phyloP scores from a whole-genome alignment of 2,113 vertebrate genomes.

The Cettia cetti region DNA sequence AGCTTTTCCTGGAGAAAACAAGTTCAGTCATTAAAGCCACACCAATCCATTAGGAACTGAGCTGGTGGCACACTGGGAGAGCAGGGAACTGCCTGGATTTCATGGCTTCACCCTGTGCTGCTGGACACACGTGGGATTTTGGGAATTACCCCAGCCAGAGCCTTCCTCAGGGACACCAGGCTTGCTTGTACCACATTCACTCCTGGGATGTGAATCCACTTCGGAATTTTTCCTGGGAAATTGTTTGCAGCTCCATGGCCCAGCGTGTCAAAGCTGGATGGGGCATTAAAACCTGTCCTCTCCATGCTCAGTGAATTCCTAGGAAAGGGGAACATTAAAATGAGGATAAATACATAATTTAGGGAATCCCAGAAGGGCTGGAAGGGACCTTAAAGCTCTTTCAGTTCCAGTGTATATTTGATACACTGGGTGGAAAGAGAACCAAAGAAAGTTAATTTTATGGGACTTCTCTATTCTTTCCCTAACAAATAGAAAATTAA shows the following conservation, averaged over 20 bases:
- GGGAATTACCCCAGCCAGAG: background rate
- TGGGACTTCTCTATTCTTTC: background rate
- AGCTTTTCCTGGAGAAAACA: slow-evolving; percentile 48
- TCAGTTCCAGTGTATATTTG: background rate
- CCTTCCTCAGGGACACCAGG: background rate
- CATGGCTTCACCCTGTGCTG: background rate
- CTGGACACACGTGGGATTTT: background rate
- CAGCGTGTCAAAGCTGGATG: accelerated
- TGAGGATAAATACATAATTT: accelerated
- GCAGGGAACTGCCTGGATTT: background rate
- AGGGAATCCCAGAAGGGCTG: background rate
- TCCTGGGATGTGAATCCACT: background rate
- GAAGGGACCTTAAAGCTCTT: background rate
- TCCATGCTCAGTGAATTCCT: background rate
- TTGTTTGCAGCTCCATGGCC: accelerated
- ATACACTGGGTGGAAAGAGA: background rate
- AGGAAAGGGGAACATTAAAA: background rate
- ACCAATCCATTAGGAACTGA: background rate
- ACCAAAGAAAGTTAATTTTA: background rate
- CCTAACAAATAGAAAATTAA: background rate
- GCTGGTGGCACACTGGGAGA: background rate
- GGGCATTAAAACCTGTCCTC: background rate
- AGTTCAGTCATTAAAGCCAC: slow-evolving; percentile 40
- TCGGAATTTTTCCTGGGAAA: background rate
- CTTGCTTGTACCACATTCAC: background rate